phyloP scores from a whole-genome alignment of 2,888 invertebrate genomes.

The Xanthostigma xanthostigma region DNA sequence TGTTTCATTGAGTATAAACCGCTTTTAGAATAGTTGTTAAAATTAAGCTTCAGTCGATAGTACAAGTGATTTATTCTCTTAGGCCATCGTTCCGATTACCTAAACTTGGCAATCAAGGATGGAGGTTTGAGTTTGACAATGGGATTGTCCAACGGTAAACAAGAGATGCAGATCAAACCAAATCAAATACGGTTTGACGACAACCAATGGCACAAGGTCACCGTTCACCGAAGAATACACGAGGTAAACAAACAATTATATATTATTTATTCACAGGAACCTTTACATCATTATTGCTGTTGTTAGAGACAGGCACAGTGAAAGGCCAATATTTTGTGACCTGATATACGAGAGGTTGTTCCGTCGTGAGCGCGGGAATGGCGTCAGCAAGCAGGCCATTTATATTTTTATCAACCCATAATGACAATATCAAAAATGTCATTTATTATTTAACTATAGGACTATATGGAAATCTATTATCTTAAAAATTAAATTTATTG shows the following conservation, averaged over 20 bases:
- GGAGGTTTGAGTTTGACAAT: slow-evolving; percentile 79
- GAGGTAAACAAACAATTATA: slow-evolving; percentile 43
- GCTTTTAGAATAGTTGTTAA: neutral
- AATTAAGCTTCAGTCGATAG: neutral
- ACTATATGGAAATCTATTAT: too few species aligned
- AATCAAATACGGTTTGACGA: slow-evolving; percentile 84
- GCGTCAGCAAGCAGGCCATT: too few species aligned
- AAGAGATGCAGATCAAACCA: slow-evolving; percentile 80
- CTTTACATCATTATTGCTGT: too few species aligned
- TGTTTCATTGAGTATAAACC: too few species aligned
- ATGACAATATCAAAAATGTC: too few species aligned
- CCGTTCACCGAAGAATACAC: slow-evolving; percentile 77
- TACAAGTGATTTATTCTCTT: slow-evolving; percentile 19
- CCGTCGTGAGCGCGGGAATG: too few species aligned
- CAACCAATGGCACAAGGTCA: slow-evolving; percentile 91
- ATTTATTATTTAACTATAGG: too few species aligned
- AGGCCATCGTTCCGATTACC: slow-evolving; percentile 82
- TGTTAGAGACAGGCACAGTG: too few species aligned
- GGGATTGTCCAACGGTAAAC: slow-evolving; percentile 78
- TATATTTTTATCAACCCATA: too few species aligned
- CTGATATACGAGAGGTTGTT: too few species aligned
- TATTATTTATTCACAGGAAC: neutral
- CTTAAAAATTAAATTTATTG: too few species aligned
- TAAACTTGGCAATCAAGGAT: slow-evolving; percentile 77
- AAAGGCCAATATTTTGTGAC: too few species aligned